These are phyloP conservation scores for Eupithecia abbreviata DNA, from an alignment of 2,888 invertebrate genomes.

Conservation along the genomic window DNA sequence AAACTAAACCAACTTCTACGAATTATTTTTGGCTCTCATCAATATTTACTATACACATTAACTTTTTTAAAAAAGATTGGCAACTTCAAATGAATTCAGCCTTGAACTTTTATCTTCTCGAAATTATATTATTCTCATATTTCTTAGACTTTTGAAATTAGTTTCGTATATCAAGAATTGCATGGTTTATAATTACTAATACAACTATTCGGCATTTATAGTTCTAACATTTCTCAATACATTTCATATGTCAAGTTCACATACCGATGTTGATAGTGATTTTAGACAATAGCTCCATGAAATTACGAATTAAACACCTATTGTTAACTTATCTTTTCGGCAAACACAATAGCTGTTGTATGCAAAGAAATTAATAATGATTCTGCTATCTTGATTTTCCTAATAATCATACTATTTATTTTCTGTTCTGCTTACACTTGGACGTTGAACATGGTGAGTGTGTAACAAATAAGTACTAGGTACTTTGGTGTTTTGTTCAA, in stretches of 20 bases:
- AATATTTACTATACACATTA: not conserved
- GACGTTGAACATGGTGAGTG: constrained; percentile 70
- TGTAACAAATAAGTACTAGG: not conserved
- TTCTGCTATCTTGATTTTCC: constrained; percentile 54
- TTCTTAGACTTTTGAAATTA: not conserved
- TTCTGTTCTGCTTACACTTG: constrained; percentile 65
- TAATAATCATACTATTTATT: constrained; percentile 54
- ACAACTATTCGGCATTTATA: not conserved
- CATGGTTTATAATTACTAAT: constrained; percentile 3
- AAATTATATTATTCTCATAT: not conserved
- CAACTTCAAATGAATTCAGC: not conserved
- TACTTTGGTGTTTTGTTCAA: not conserved
- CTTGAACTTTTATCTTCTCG: not conserved
- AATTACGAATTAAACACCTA: constrained; percentile 46
- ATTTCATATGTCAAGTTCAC: constrained; percentile 65
- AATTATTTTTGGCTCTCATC: not conserved
- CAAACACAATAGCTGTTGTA: constrained; percentile 60
- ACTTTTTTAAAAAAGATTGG: not conserved
- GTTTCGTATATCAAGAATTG: not conserved
- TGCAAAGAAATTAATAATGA: constrained; percentile 50
- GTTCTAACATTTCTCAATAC: constrained; percentile 14
- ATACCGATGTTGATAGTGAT: constrained; percentile 45
- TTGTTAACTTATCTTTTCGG: constrained; percentile 62
- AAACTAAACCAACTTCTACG: not conserved
- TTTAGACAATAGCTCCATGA: constrained; percentile 27